Evolutionary conservation across 2,888 invertebrate genomes (phyloP).

Genomic region (Drosophila rellima): DNA sequence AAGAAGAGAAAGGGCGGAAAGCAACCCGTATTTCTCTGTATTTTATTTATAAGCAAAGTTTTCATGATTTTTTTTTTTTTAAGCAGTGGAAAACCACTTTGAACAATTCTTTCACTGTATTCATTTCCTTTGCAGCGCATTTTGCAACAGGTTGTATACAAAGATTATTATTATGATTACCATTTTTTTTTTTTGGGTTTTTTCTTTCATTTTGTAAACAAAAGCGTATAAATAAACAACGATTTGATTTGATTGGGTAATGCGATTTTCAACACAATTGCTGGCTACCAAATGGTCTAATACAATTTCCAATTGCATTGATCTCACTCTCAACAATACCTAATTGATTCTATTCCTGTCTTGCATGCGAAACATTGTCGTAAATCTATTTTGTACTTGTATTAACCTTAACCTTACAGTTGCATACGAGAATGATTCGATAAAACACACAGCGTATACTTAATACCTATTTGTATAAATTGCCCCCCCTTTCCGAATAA

Average conservation of each 20-base stretch:
- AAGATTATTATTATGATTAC: conserved; percentile 24
- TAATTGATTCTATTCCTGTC: conserved; percentile 39
- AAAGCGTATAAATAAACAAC: conserved; percentile 56
- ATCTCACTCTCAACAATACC: conserved; percentile 16
- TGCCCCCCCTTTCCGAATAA: conserved; percentile 4
- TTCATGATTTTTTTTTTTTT: not conserved
- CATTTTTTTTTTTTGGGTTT: not conserved
- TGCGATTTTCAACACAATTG: conserved; percentile 44
- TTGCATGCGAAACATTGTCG: conserved; percentile 46
- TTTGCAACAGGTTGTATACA: conserved; percentile 71
- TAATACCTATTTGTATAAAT: conserved; percentile 16
- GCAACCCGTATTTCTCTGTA: not conserved
- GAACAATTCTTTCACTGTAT: conserved; percentile 20
- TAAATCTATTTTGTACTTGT: conserved; percentile 33
- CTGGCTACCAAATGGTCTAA: conserved; percentile 48
- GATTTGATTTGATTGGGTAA: conserved; percentile 55
- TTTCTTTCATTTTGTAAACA: conserved; percentile 38
- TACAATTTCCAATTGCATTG: conserved; percentile 37
- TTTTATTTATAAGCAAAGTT: conserved; percentile 8
- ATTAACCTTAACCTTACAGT: conserved; percentile 52
- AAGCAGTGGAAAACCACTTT: conserved; percentile 6
- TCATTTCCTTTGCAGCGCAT: conserved; percentile 29
- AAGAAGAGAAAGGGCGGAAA: conserved; percentile 11
- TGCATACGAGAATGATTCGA: conserved; percentile 39
- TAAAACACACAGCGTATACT: conserved; percentile 22